Conservation (phyloP, 2,888 invertebrate species). For the Congeria kusceri region DNA sequence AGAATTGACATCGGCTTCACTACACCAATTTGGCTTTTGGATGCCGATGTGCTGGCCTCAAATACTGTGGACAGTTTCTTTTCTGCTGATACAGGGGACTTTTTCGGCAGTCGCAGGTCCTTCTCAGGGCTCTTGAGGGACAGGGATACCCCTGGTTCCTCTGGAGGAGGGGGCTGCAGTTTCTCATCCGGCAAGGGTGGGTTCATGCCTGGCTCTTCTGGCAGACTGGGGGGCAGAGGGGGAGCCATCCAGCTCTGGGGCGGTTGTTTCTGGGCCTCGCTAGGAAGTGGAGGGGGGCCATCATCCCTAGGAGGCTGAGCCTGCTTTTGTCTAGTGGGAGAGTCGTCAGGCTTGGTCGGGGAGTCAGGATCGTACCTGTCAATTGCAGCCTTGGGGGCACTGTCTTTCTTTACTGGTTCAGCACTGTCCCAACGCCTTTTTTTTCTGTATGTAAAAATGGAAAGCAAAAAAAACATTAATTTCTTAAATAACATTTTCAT, state of each 20-base stretch:
- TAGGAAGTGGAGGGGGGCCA: background rate
- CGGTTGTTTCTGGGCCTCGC: background rate
- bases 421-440: conserved; percentile 60
- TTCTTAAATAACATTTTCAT: too few relatives aligned
- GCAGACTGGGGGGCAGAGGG: conserved; percentile 15
- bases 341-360: conserved; percentile 30
- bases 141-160: background rate
- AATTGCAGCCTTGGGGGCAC: conserved; percentile 7
- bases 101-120: background rate
- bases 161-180: background rate
- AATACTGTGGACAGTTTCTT: conserved; percentile 14
- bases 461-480: background rate
- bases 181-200: conserved; percentile 4
- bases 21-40: conserved; percentile 36
- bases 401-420: conserved; percentile 27
- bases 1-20: conserved; percentile 39
- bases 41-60: conserved; percentile 14
- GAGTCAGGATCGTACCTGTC: conserved; percentile 35
- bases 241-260: conserved; percentile 16
- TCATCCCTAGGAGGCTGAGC: background rate
- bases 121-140: background rate
- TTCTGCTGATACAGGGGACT: background rate
- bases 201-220: conserved; percentile 1
- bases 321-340: background rate
- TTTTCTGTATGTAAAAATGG: conserved; percentile 36